These are phyloP conservation scores for Andrena camellia DNA, from an alignment of 2,888 invertebrate genomes.

Conservation along the genomic window DNA sequence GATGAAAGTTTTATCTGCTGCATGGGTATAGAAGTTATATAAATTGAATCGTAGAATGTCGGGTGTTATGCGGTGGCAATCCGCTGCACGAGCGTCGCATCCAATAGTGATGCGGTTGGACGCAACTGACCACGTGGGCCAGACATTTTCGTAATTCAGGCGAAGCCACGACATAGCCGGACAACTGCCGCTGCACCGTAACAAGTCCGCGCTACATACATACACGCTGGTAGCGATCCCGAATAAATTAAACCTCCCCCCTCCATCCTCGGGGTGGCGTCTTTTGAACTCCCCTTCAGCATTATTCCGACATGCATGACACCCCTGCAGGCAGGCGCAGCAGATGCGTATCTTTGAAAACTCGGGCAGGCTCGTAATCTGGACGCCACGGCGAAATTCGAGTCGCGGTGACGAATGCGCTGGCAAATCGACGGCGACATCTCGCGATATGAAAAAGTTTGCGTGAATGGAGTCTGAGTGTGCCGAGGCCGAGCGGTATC, in stretches of 20 bases:
- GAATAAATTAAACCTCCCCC: conserved; percentile 54
- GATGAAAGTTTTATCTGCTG: not conserved
- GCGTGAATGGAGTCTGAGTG: not conserved
- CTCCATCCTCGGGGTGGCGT: not conserved
- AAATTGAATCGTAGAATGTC: not conserved
- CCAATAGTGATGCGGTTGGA: conserved; percentile 25
- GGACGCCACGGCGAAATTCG: conserved; percentile 4
- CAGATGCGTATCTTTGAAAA: conserved; percentile 18
- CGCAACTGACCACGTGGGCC: conserved; percentile 49
- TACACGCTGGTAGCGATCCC: conserved; percentile 39
- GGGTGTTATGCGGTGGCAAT: conserved; percentile 12
- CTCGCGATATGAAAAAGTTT: not conserved
- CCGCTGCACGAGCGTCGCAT: not conserved
- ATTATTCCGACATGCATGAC: not conserved
- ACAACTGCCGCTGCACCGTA: conserved; percentile 34
- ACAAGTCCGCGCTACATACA: conserved; percentile 26
- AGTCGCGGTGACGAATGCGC: not conserved
- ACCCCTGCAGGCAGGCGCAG: not conserved
- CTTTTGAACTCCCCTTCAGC: conserved; percentile 10
- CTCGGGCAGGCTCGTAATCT: not conserved
- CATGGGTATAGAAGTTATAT: not conserved
- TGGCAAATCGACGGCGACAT: not conserved
- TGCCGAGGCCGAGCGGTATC: not conserved
- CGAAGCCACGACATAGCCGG: conserved; percentile 35
- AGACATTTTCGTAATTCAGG: conserved; percentile 58